Conservation (phyloP, 2,113 vertebrate species). For the Dipodomys ordii region DNA sequence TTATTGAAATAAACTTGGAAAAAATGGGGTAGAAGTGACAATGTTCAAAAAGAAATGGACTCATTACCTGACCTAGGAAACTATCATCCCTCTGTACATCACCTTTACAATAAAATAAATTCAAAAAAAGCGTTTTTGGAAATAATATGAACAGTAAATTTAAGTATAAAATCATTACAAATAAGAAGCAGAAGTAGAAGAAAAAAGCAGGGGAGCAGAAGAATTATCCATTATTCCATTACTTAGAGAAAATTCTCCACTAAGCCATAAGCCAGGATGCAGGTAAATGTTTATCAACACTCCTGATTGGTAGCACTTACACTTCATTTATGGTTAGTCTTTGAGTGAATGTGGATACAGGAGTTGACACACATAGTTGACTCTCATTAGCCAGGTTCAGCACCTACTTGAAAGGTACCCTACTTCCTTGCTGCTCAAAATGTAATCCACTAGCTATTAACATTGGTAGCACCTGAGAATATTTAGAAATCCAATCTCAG, state of each 20-base stretch:
- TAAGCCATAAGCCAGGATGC: not conserved
- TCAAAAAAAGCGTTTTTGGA: not conserved
- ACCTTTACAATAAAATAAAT: too few relatives aligned
- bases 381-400: not conserved
- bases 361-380: not conserved
- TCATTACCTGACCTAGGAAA: too few relatives aligned
- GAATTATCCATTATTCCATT: not conserved
- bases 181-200: not conserved
- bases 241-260: not conserved
- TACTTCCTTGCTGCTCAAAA: not conserved
- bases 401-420: not conserved
- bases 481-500: not conserved
- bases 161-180: constrained; percentile 3
- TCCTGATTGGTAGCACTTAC: not conserved
- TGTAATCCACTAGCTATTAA: not conserved
- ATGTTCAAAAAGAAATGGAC: too few relatives aligned
- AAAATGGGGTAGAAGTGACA: too few relatives aligned
- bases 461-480: not conserved
- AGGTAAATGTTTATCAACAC: not conserved
- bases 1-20: too few relatives aligned
- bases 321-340: not conserved
- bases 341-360: not conserved
- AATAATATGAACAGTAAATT: not conserved
- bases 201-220: not conserved
- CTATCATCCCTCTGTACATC: too few relatives aligned